These are phyloP conservation scores for Dynastes maya DNA, from an alignment of 2,888 invertebrate species.

Conservation along the genomic window DNA sequence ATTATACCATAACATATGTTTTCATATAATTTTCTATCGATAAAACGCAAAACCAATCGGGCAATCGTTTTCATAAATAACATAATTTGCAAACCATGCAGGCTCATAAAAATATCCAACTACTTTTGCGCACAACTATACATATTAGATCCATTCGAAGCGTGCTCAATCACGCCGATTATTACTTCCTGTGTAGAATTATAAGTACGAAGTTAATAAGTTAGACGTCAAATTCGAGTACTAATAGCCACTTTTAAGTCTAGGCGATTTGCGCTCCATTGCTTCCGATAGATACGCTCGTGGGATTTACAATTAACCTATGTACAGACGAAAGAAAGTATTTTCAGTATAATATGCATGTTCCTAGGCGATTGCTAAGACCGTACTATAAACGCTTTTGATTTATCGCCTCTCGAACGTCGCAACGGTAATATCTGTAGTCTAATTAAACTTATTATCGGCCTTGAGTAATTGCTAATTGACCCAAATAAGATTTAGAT, in stretches of 20 bases:
- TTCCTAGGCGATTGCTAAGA: not conserved
- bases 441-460: conserved; percentile 13
- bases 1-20: too few relatives aligned
- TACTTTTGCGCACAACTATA: not conserved
- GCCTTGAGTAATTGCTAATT: conserved; percentile 12
- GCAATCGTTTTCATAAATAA: too few relatives aligned
- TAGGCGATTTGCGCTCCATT: conserved; percentile 2
- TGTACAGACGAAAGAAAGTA: not conserved
- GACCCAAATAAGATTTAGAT: not conserved
- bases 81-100: too few relatives aligned
- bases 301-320: not conserved
- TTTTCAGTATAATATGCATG: not conserved
- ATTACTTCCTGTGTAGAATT: conserved; percentile 16
- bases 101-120: too few relatives aligned
- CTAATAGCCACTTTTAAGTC: conserved; percentile 8
- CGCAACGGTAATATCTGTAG: conserved; percentile 1
- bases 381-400: not conserved
- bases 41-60: too few relatives aligned
- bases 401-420: conserved; percentile 1
- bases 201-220: conserved; percentile 12
- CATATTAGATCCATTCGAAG: not conserved
- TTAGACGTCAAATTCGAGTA: conserved; percentile 11
- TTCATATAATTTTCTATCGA: too few relatives aligned
- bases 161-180: not conserved
- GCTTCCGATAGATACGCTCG: conserved; percentile 14